Base-by-base conservation (phyloP, 2,888 invertebrate genomes). In the Ptychoptera contaminata region DNA sequence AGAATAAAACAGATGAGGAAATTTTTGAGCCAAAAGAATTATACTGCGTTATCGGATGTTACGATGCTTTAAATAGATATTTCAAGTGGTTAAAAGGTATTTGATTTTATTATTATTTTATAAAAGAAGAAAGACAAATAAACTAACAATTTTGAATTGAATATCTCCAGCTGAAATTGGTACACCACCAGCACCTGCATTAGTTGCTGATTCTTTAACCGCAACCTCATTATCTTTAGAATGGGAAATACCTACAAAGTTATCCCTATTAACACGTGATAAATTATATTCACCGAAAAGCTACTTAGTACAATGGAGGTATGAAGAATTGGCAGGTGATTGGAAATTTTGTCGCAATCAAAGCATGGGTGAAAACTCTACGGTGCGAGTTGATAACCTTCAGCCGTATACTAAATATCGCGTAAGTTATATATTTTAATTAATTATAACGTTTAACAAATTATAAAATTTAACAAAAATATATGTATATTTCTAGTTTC, bases 401-500 rank as follows among this genome's bases (percentile, higher is more conserved):
- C 77, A 82, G 52, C 91, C 93, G 0, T 92, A 86, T 59, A 85
- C 90, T 1, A 86, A 84, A 59, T 93, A 93, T 60, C 76, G 82
- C 71, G 92, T 92, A 68, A 68, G 72, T 47, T 41, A 53, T 47
- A 50, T 45, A 16, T 36, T 29, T 30, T 11, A 37, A 16, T 11
- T 11, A 10, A 6, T 30, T 8, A 12, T 34, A 36, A 35, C 16
- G 34, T 32, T 23, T 12, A 31, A 42, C 3, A n/a, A 12, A 3
- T 2, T 42, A 34, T 11, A 14, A 41, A 10, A 36, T 34, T 43
- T 39, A 38, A 42, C 11, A n/a, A 37, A 29, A 10, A 23, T 31
- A 14, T 40, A 42, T 15, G 8, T 11, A 39, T 36, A 35, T 35
- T 46, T 43, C n/a, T 67, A 91, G 91, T 93, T 93, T 68, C 82